These are phyloP conservation scores for Lamproptera curius DNA, from an alignment of 2,888 invertebrate species.

Conservation along the genomic window DNA sequence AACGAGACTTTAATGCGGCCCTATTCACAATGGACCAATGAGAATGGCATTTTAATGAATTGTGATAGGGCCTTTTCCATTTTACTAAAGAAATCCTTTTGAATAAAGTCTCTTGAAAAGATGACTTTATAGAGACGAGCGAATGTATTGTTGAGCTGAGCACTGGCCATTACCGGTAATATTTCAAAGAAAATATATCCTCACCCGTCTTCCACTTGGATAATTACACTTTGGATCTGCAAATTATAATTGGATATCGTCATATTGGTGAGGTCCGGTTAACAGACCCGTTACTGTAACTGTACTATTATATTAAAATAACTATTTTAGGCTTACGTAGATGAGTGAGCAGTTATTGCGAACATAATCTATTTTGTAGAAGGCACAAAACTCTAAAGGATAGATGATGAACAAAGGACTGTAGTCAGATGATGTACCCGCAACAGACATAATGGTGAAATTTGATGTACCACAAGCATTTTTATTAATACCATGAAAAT, in stretches of 20 bases:
- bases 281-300: too few relatives aligned
- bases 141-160: constrained; percentile 60
- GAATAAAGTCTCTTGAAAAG: constrained; percentile 60
- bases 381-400: too few relatives aligned
- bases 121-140: constrained; percentile 54
- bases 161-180: constrained; percentile 49
- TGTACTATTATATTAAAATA: too few relatives aligned
- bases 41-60: constrained; percentile 69
- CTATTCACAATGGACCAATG: constrained; percentile 54
- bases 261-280: too few relatives aligned
- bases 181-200: constrained; percentile 18
- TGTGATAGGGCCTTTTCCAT: constrained; percentile 53
- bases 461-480: too few relatives aligned
- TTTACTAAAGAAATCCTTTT: constrained; percentile 49
- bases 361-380: too few relatives aligned
- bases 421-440: too few relatives aligned
- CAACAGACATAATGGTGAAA: too few relatives aligned
- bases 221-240: not conserved
- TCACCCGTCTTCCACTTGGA: constrained; percentile 1
- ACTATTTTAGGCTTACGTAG: too few relatives aligned
- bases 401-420: too few relatives aligned
- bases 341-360: too few relatives aligned
- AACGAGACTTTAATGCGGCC: constrained; percentile 58
- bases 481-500: too few relatives aligned
- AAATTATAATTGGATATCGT: not conserved